Percentiles rank a stretch among this genome's conserved stretches.
Conservation (phyloP, 2,797 vertebrate species). For the Babyrousa celebensis region DNA sequence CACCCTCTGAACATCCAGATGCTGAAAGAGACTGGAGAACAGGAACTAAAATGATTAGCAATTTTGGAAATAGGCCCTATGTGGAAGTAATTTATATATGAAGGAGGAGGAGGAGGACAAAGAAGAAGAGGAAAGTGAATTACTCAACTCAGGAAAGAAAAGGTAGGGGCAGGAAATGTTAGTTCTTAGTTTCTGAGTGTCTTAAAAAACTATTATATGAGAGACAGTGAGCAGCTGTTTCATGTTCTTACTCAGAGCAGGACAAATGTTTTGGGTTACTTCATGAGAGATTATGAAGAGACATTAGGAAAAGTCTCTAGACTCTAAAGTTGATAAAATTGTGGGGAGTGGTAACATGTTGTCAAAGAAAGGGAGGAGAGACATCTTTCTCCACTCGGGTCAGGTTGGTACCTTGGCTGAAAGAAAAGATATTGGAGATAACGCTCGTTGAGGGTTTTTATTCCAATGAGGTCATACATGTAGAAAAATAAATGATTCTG, state of each 20-base stretch:
- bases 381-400: neutral
- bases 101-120: neutral
- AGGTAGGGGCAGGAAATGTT: constrained; percentile 59
- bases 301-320: constrained; percentile 29
- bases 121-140: neutral
- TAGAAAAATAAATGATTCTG: neutral
- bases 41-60: constrained; percentile 62
- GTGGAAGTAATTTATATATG: constrained; percentile 68
- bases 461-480: neutral
- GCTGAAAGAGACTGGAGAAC: constrained; percentile 38
- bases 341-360: neutral
- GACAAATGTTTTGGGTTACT: constrained; percentile 49
- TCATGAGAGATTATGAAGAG: constrained; percentile 24
- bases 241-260: neutral
- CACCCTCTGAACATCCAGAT: constrained; percentile 51
- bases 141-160: constrained; percentile 64
- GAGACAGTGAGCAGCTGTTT: constrained; percentile 77
- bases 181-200: constrained; percentile 63
- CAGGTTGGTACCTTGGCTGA: neutral
- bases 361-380: constrained; percentile 19
- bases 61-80: constrained; percentile 71
- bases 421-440: constrained; percentile 7
- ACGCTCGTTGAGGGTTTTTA: neutral
- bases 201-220: constrained; percentile 64
- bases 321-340: constrained; percentile 1